Evolutionary conservation across 2,113 vertebrate genomes (phyloP).

Genomic region (Dinomys branickii): DNA sequence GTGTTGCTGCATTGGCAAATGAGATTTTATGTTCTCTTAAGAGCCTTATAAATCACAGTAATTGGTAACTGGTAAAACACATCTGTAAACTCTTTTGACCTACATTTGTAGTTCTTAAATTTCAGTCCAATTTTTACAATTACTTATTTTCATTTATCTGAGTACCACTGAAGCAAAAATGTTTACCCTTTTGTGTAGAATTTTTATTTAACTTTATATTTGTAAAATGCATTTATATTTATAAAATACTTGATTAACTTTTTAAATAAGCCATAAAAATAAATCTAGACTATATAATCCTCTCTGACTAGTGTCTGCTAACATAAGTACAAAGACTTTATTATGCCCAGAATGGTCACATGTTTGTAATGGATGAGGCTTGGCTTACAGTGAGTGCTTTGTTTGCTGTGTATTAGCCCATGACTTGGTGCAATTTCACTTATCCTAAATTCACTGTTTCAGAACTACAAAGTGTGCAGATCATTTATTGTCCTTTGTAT

Average conservation of each 20-base stretch:
- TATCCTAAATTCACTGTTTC: constrained; percentile 77
- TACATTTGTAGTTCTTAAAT: constrained; percentile 4
- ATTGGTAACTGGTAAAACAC: not conserved
- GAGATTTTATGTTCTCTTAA: not conserved
- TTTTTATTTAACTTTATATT: not conserved
- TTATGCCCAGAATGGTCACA: constrained; percentile 76
- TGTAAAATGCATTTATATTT: not conserved
- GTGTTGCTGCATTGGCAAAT: not conserved
- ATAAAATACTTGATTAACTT: not conserved
- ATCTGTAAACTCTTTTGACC: constrained; percentile 16
- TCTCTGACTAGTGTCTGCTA: constrained; percentile 68
- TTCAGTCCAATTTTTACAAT: not conserved
- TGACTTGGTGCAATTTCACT: constrained; percentile 47
- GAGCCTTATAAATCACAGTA: not conserved
- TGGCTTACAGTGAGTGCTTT: constrained; percentile 73
- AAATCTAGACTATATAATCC: constrained; percentile 47
- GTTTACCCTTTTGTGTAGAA: not conserved
- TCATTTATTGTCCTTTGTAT: constrained; percentile 20
- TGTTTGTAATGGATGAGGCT: constrained; percentile 77
- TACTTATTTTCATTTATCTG: not conserved
- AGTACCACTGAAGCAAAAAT: not conserved
- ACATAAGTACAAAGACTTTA: constrained; percentile 78
- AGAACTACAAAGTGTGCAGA: not conserved
- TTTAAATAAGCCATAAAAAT: constrained; percentile 30
- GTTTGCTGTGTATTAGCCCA: constrained; percentile 75